These are phyloP conservation scores for Hydractinia echinata DNA, from an alignment of 30 jellyfish, hydroid and myxozoan species.

Conservation along the genomic window DNA sequence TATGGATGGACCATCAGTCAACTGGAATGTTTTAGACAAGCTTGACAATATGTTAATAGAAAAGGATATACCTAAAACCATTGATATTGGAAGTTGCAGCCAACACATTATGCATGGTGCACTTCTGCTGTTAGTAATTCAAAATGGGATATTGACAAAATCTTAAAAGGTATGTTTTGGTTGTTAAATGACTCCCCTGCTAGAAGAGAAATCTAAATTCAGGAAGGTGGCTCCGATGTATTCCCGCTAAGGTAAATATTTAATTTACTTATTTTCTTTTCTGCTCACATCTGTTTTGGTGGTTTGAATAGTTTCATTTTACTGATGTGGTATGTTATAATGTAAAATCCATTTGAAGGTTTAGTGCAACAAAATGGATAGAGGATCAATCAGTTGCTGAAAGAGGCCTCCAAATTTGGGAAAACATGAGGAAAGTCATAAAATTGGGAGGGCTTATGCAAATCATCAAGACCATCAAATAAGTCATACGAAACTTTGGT, in stretches of 20 bases:
- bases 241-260: neutral
- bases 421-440: neutral
- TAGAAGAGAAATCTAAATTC: neutral
- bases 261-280: neutral
- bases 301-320: no score
- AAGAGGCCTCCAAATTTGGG: neutral
- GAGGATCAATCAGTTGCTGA: neutral
- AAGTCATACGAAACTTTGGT: neutral
- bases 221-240: neutral
- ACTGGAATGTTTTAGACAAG: neutral
- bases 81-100: neutral
- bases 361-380: neutral
- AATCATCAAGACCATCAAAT: neutral
- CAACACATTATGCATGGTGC: constrained; percentile 14
- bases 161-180: neutral
- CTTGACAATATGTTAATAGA: neutral
- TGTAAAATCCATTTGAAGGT: neutral
- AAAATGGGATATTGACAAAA: neutral
- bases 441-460: neutral
- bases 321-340: no score
- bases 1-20: constrained; percentile 2
- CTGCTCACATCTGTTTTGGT: no score
- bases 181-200: constrained; percentile 8
- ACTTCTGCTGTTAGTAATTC: neutral
- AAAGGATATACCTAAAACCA: neutral